phyloP scores from a whole-genome alignment of 2,113 vertebrate genomes.

The Polypterus bichir region DNA sequence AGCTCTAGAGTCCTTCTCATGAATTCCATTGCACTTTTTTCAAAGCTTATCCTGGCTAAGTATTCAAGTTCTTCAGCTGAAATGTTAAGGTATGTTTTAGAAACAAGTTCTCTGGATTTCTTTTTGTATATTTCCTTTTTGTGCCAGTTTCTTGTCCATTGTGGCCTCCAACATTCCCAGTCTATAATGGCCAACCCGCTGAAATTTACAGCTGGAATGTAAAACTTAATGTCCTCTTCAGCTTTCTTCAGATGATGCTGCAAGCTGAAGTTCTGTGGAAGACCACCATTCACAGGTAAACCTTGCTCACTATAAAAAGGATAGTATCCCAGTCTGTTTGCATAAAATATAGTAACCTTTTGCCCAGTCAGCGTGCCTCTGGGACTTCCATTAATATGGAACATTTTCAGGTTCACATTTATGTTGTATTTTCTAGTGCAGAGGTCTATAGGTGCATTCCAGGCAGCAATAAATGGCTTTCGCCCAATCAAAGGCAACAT shows the following conservation, averaged over 20 bases:
- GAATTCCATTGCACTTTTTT: slow-evolving; percentile 54
- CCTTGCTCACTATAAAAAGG: slow-evolving; percentile 52
- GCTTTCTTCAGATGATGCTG: slow-evolving; percentile 54
- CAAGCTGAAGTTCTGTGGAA: slow-evolving; percentile 60
- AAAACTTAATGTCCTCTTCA: slow-evolving; percentile 44
- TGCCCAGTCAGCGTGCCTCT: slow-evolving; percentile 53
- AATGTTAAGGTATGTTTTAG: slow-evolving; percentile 40
- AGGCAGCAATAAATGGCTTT: slow-evolving; percentile 57
- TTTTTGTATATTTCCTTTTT: slow-evolving; percentile 50
- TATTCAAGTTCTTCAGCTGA: slow-evolving; percentile 42
- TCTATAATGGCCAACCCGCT: slow-evolving; percentile 55
- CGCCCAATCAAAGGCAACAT: slow-evolving; percentile 44
- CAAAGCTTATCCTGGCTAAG: slow-evolving; percentile 51
- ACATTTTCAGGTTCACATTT: slow-evolving; percentile 46
- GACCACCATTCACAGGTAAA: slow-evolving; percentile 43
- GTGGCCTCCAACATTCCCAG: slow-evolving; percentile 61
- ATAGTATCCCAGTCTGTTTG: slow-evolving; percentile 59
- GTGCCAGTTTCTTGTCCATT: slow-evolving; percentile 55
- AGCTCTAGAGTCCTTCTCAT: slow-evolving; percentile 61
- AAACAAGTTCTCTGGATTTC: slow-evolving; percentile 46
- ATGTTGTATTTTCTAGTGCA: slow-evolving; percentile 52
- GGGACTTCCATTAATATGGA: slow-evolving; percentile 53
- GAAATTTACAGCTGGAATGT: slow-evolving; percentile 55
- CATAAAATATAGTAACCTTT: slow-evolving; percentile 69
- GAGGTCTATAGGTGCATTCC: slow-evolving; percentile 58